Conservation (phyloP, 1,140 invertebrate species). For the Epicauta chinensis region DNA sequence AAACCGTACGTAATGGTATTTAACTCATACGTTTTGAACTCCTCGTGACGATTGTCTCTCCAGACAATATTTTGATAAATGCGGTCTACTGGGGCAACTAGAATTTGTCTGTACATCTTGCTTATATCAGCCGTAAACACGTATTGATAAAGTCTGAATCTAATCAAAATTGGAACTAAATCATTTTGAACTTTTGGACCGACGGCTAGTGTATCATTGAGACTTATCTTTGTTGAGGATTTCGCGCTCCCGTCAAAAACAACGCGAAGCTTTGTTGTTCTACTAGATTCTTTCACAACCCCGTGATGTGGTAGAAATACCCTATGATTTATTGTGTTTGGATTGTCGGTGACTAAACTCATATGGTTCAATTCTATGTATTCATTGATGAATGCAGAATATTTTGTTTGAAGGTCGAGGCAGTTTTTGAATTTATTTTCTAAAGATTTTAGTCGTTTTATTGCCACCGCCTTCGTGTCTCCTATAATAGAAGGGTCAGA, state of each 20-base stretch:
- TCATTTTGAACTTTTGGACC: conserved; percentile 32
- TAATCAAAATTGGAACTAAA: conserved; percentile 14
- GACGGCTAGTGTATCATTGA: conserved; percentile 33
- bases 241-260: conserved; percentile 4
- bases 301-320: conserved; percentile 1
- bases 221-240: neutral
- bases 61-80: conserved; percentile 42
- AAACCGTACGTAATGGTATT: conserved; percentile 35
- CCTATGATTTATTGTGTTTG: too few species aligned
- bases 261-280: conserved; percentile 5
- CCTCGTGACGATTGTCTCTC: conserved; percentile 28
- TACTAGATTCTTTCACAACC: neutral
- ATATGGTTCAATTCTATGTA: conserved; percentile 22
- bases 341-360: neutral
- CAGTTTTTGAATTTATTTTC: conserved; percentile 12
- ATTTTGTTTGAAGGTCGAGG: conserved; percentile 9
- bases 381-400: conserved; percentile 21
- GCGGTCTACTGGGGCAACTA: conserved; percentile 29
- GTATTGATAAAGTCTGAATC: conserved; percentile 17
- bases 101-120: conserved; percentile 42
- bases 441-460: conserved; percentile 13
- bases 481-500: conserved; percentile 7
- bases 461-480: conserved; percentile 12
- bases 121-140: conserved; percentile 29
- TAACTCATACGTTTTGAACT: conserved; percentile 28